phyloP scores from a whole-genome alignment of 2,113 vertebrate species.

The Dicrurus megarhynchus region DNA sequence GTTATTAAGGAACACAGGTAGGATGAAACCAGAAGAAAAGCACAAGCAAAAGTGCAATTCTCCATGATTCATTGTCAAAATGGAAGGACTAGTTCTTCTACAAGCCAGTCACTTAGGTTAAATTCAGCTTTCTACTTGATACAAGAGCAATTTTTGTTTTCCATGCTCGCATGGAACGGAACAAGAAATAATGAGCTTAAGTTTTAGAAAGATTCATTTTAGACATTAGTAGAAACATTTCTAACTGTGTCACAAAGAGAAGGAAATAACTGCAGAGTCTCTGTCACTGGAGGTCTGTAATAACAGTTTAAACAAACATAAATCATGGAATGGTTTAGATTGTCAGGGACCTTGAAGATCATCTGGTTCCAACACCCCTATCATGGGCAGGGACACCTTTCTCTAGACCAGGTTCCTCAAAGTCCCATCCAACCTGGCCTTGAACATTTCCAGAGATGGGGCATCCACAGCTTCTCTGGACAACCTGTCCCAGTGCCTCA shows the following conservation, averaged over 20 bases:
- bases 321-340: not conserved
- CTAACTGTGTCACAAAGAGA: not conserved
- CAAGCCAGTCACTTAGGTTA: not conserved
- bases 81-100: not conserved
- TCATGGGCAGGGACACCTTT: not conserved
- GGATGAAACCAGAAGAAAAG: not conserved
- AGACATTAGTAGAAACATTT: not conserved
- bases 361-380: not conserved
- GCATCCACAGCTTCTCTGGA: not conserved
- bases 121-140: not conserved
- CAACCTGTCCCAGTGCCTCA: not conserved
- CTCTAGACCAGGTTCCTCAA: not conserved
- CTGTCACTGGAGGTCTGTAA: not conserved
- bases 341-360: not conserved
- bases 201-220: not conserved
- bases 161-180: not conserved
- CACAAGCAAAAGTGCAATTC: not conserved
- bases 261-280: not conserved
- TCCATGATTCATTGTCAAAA: not conserved
- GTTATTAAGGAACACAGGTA: not conserved
- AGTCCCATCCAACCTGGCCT: not conserved
- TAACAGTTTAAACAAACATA: not conserved
- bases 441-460: not conserved
- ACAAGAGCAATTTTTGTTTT: not conserved
- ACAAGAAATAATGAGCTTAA: not conserved